These are phyloP conservation scores for Aphelenchoides besseyi DNA, from an alignment of 1,140 invertebrate species.

Conservation along the genomic window DNA sequence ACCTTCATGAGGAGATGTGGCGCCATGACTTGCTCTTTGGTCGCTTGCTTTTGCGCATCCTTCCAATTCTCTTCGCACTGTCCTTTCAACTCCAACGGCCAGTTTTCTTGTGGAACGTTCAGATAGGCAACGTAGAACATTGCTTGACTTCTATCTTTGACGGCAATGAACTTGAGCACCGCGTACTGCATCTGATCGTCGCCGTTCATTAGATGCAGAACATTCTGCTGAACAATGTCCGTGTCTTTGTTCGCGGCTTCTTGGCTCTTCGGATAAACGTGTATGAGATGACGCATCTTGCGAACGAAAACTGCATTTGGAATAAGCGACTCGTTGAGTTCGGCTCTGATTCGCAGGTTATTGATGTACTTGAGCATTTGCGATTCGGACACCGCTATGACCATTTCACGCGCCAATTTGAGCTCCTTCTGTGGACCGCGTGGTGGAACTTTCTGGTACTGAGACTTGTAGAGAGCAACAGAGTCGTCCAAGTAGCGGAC, in stretches of 20 bases:
- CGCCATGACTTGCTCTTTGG: background rate
- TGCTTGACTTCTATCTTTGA: background rate
- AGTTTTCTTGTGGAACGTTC: background rate
- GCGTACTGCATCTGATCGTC: background rate
- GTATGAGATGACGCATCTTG: background rate
- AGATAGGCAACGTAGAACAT: background rate
- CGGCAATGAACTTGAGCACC: background rate
- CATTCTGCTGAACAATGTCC: background rate
- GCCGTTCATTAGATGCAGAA: background rate
- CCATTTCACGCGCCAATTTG: background rate
- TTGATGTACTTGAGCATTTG: background rate
- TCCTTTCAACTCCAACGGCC: background rate
- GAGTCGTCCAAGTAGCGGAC: background rate
- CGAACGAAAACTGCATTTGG: background rate
- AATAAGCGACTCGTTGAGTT: background rate
- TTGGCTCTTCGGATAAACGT: background rate
- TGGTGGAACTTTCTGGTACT: background rate
- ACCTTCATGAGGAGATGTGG: background rate
- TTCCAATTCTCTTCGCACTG: background rate
- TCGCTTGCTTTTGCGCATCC: background rate
- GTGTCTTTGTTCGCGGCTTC: background rate
- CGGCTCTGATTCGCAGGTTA: background rate
- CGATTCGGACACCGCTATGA: background rate
- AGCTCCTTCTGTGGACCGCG: background rate
- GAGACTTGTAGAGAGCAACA: background rate